A percentile compares a stretch with the other conserved stretches of the same genome.
These are phyloP conservation scores for Apamea monoglypha DNA, from an alignment of 2,888 invertebrate species.

Conservation along the genomic window DNA sequence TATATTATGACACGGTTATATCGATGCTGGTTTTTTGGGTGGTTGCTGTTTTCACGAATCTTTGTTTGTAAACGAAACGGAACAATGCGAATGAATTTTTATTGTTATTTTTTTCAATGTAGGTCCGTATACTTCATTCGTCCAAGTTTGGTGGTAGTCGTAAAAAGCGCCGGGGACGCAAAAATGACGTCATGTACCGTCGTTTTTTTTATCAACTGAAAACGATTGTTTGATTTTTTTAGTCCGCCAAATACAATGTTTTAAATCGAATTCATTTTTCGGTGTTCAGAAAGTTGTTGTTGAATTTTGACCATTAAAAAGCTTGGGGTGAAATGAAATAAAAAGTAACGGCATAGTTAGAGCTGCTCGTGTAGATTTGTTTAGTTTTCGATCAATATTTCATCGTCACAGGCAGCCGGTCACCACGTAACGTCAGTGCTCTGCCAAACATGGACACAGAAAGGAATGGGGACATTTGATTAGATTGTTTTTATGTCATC, in stretches of 20 bases:
- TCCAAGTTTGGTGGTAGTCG: constrained; percentile 54
- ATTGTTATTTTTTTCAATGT: constrained; percentile 69
- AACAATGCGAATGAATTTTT: constrained; percentile 80
- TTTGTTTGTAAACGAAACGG: constrained; percentile 86
- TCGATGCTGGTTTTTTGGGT: constrained; percentile 81
- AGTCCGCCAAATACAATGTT: constrained; percentile 17
- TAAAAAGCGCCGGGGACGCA: constrained; percentile 69
- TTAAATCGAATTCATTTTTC: constrained; percentile 11
- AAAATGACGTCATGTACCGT: constrained; percentile 69
- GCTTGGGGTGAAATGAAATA: constrained; percentile 32
- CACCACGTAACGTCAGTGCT: constrained; percentile 76
- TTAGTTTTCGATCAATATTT: constrained; percentile 84
- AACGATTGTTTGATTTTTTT: constrained; percentile 52
- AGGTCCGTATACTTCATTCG: constrained; percentile 55
- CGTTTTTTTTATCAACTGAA: constrained; percentile 54
- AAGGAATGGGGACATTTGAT: constrained; percentile 51
- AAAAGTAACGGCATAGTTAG: constrained; percentile 49
- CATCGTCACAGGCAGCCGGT: constrained; percentile 82
- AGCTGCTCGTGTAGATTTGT: constrained; percentile 73
- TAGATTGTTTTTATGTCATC: constrained; percentile 27
- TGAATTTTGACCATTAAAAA: constrained; percentile 36
- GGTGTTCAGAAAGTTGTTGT: constrained; percentile 4
- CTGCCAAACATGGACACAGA: constrained; percentile 64
- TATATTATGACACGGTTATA: constrained; percentile 86
- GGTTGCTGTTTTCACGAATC: constrained; percentile 81